phyloP scores from a whole-genome alignment of 1,140 invertebrate genomes.

The Cryptotermes secundus region DNA sequence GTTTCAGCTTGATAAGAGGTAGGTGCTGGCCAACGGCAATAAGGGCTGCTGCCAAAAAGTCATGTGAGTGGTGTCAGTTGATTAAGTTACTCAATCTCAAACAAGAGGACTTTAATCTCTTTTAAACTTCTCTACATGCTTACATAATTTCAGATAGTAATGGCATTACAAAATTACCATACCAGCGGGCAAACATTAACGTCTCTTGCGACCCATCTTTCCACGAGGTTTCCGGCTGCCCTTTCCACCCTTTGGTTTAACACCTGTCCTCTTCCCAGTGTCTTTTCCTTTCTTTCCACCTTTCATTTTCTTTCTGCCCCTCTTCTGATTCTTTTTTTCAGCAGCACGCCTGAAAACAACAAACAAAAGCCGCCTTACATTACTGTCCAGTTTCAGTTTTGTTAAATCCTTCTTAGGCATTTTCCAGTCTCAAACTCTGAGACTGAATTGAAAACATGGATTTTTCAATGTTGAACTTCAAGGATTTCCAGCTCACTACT shows the following conservation, averaged over 20 bases:
- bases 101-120: background rate
- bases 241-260: constrained; percentile 25
- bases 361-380: background rate
- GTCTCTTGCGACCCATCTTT: constrained; percentile 20
- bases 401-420: too few relatives aligned
- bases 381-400: background rate
- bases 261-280: constrained; percentile 23
- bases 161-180: too few relatives aligned
- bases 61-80: too few relatives aligned
- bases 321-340: constrained; percentile 52
- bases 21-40: too few relatives aligned
- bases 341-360: constrained; percentile 47
- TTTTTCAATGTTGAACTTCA: too few relatives aligned
- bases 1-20: too few relatives aligned
- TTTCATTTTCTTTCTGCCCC: constrained; percentile 44
- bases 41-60: too few relatives aligned
- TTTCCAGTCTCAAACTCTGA: too few relatives aligned
- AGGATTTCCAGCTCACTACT: too few relatives aligned
- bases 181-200: background rate
- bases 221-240: background rate
- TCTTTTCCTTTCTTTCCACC: constrained; percentile 49
- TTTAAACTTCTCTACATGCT: too few relatives aligned
- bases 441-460: too few relatives aligned
- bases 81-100: background rate
- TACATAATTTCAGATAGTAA: too few relatives aligned